These are phyloP conservation scores for Apodemia mormo DNA, from an alignment of 2,888 invertebrate species.

Conservation along the genomic window DNA sequence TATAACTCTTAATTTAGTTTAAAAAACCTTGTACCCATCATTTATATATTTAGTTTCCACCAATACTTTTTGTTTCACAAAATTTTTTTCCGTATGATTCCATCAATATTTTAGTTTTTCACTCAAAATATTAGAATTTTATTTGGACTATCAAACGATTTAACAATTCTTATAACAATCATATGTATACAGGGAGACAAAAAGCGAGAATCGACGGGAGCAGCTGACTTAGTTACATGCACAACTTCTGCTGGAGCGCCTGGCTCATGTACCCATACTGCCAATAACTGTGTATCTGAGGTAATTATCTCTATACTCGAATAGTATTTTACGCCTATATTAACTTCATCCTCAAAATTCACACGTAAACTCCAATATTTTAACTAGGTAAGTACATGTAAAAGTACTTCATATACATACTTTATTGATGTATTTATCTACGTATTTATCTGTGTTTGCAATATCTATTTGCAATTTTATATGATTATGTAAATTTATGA, in stretches of 20 bases:
- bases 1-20: background rate
- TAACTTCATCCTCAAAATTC: background rate
- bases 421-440: background rate
- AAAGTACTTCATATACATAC: background rate
- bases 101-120: background rate
- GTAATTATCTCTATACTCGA: conserved; percentile 66
- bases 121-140: background rate
- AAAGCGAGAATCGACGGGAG: conserved; percentile 89
- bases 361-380: background rate
- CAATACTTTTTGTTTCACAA: background rate
- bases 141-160: no score
- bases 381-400: background rate
- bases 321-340: conserved; percentile 26
- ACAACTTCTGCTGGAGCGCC: conserved; percentile 88
- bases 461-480: background rate
- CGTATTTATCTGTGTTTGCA: background rate
- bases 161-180: no score
- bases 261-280: conserved; percentile 92
- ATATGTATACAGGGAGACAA: conserved; percentile 87
- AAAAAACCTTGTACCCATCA: background rate
- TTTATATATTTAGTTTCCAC: background rate
- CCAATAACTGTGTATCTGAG: conserved; percentile 93
- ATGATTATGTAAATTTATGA: background rate
- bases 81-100: background rate
- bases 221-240: conserved; percentile 92